These are phyloP conservation scores for Cryptophagus acutangulus DNA, from an alignment of 2,888 invertebrate genomes.

Conservation along the genomic window DNA sequence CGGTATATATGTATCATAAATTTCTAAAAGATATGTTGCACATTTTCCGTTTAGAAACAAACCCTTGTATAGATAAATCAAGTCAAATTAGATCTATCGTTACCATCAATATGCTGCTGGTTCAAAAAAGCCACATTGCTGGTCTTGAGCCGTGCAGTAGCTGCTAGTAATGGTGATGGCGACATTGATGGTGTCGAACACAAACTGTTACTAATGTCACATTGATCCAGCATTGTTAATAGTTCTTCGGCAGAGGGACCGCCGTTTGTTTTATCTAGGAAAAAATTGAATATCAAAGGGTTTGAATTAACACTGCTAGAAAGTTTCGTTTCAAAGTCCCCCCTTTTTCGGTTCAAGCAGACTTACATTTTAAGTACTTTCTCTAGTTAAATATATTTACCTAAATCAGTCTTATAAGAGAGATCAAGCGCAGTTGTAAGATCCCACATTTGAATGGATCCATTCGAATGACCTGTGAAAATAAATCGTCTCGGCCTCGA, in stretches of 20 bases:
- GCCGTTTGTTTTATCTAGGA: constrained; percentile 61
- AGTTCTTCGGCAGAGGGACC: constrained; percentile 93
- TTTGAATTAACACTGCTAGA: neutral
- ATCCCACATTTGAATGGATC: constrained; percentile 98
- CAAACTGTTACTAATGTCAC: constrained; percentile 81
- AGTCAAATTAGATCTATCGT: constrained; percentile 23
- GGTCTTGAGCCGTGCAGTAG: constrained; percentile 54
- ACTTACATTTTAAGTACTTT: constrained; percentile 3
- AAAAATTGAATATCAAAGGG: too few relatives aligned
- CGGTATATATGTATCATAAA: too few relatives aligned
- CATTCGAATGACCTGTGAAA: constrained; percentile 88
- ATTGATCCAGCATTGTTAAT: constrained; percentile 85
- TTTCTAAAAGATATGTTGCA: too few relatives aligned
- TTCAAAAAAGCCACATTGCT: constrained; percentile 62
- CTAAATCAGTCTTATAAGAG: constrained; percentile 52
- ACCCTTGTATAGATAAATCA: too few relatives aligned
- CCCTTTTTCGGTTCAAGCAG: too few relatives aligned
- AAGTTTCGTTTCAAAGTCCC: neutral
- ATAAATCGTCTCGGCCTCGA: constrained; percentile 82
- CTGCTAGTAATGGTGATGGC: constrained; percentile 59
- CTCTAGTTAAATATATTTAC: constrained; percentile 32
- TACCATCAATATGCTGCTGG: constrained; percentile 46
- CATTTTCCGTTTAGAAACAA: too few relatives aligned
- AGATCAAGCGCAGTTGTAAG: constrained; percentile 90
- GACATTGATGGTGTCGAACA: constrained; percentile 76